Evolutionary conservation across 1,140 invertebrate genomes (phyloP), one percentile per base, ranked within the genome.

Genomic region (Zaprionus lachaisei): DNA sequence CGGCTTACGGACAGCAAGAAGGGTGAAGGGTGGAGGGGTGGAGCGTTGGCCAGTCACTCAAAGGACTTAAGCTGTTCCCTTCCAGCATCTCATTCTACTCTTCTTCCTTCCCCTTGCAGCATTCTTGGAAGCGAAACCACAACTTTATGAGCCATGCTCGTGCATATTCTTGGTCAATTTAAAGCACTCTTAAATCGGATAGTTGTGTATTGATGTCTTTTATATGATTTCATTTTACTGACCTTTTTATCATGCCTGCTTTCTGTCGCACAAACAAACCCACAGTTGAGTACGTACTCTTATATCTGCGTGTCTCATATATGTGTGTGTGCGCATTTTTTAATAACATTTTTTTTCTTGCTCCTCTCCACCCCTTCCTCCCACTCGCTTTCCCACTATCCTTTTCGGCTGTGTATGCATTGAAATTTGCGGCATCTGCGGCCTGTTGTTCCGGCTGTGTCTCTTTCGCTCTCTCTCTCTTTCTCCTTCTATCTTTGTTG

Each of bases 371-470:
- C 49, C 24, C 55, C 54, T 72, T 58, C 9, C 31, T 31, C 31
- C 31, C 31, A 65, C 71, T 73, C 24, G 74, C 44, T 38, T 78
- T 38, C 37, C 14, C 55, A 78, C 69, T 62, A 44, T 49, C 62
- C 24, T 47, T 49, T 70, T 56, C 5, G 38, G 38, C 12, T 76
- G 65, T 82, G 67, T 62, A 71, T 70, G 76, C 79, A 87, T 74
- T 79, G 83, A 78, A 87, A 87, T 89, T 87, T 87, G 84, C 72
- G 84, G 84, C 84, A 87, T 84, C 84, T 87, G 84, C 72, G 84
- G 81, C 81, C 81, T 89, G 69, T 81, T 80, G 73, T 72, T 74
- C 76, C 72, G 77, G 58, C 72, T 75, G 62, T 57, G 65, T 49
- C 69, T 65, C 31, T 34, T 34, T 34, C 9, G 11, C 9, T 34